Evolutionary conservation across 2,888 invertebrate species (phyloP).

Genomic region (Sarcophaga rosellei): DNA sequence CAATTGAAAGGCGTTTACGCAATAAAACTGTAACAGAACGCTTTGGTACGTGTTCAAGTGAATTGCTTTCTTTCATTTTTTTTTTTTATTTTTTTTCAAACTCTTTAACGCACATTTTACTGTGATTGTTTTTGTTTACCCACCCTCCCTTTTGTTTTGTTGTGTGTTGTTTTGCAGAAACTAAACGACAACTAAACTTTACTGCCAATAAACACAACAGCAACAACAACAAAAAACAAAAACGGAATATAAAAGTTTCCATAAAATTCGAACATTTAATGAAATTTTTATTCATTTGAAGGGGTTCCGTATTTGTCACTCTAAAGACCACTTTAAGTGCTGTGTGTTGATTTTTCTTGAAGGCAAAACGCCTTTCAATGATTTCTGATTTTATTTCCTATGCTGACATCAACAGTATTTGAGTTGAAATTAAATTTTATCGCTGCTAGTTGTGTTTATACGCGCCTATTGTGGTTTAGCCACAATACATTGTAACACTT

Average conservation of each 20-base stretch:
- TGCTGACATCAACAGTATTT: slow-evolving; percentile 24
- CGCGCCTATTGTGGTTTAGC: not conserved
- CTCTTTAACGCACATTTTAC: not conserved
- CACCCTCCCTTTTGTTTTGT: not conserved
- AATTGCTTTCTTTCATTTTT: slow-evolving; percentile 25
- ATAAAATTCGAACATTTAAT: slow-evolving; percentile 32
- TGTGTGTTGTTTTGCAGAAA: not conserved
- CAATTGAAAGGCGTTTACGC: slow-evolving; percentile 58
- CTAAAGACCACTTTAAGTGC: not conserved
- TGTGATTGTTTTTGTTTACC: not conserved
- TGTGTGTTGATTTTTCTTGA: not conserved
- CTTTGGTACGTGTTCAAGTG: slow-evolving; percentile 63
- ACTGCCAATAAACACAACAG: not conserved
- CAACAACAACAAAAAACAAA: not conserved
- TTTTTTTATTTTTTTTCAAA: slow-evolving; percentile 12
- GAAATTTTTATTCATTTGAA: slow-evolving; percentile 50
- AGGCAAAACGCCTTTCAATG: not conserved
- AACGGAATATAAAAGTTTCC: not conserved
- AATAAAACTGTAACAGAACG: slow-evolving; percentile 64
- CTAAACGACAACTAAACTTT: slow-evolving; percentile 45
- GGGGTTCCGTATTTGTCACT: slow-evolving; percentile 1
- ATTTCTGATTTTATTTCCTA: not conserved
- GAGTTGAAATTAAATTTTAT: slow-evolving; percentile 34
- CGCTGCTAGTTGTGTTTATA: not conserved
- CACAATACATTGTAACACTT: not conserved